A percentile compares a stretch with the other conserved stretches of the same genome.
phyloP scores from a whole-genome alignment of 1,140 invertebrate species.

The Zaprionus gabonicus region DNA sequence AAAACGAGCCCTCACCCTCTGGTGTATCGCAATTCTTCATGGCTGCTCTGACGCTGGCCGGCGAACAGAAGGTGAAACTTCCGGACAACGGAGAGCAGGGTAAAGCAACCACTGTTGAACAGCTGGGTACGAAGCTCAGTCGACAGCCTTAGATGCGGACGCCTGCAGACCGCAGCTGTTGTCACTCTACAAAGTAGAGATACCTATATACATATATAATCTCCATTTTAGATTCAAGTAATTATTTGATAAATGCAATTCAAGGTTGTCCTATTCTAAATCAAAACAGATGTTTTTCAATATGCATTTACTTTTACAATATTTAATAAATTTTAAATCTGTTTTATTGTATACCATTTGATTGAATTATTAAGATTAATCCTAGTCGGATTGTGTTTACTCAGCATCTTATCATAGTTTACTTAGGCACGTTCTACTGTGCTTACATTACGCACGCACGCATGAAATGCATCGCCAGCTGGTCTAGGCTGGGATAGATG shows the following conservation, averaged over 20 bases:
- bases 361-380: not conserved
- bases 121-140: not conserved
- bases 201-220: not conserved
- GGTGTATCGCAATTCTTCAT: not conserved
- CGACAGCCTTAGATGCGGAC: not conserved
- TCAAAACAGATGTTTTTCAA: not conserved
- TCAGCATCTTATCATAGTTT: not conserved
- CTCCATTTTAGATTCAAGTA: not conserved
- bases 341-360: too few species aligned
- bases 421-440: conserved; percentile 13
- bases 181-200: not conserved
- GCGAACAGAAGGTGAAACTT: not conserved
- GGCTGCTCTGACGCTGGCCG: not conserved
- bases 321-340: too few species aligned
- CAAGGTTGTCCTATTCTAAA: not conserved
- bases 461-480: not conserved
- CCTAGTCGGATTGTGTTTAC: not conserved
- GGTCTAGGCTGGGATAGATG: conserved; percentile 12
- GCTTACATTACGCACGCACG: conserved; percentile 20
- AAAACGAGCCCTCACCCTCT: not conserved
- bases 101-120: not conserved
- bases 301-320: too few species aligned
- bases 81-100: not conserved
- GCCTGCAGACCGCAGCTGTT: not conserved
- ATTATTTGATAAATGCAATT: not conserved